A percentile compares a stretch with the other conserved stretches of the same genome.
These are phyloP conservation scores for Dipus sagitta DNA, from an alignment of 2,797 vertebrate species.

Conservation along the genomic window DNA sequence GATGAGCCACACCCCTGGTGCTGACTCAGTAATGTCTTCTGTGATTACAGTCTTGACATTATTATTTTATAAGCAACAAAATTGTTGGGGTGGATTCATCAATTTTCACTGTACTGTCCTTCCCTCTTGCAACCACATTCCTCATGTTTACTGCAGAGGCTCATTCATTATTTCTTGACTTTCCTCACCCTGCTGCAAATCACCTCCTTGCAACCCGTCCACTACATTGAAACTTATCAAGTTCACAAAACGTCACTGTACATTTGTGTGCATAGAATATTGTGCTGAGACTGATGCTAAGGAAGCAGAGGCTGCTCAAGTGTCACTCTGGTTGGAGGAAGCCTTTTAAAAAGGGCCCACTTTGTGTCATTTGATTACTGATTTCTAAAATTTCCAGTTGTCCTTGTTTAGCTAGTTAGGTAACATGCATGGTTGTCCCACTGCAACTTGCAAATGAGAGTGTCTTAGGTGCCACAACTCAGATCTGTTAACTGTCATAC, in stretches of 20 bases:
- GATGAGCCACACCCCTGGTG: slow-evolving; percentile 61
- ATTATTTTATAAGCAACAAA: slow-evolving; percentile 58
- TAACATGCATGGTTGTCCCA: slow-evolving; percentile 25
- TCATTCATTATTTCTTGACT: slow-evolving; percentile 21
- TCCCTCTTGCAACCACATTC: neutral
- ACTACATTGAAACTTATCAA: neutral
- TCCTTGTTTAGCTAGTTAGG: slow-evolving; percentile 68
- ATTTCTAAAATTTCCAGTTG: slow-evolving; percentile 68
- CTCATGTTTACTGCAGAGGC: neutral
- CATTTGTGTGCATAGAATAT: neutral
- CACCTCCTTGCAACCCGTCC: neutral
- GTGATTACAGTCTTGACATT: slow-evolving; percentile 47
- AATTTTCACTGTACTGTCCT: slow-evolving; percentile 47
- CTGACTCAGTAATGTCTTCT: slow-evolving; percentile 75
- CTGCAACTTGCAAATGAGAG: neutral
- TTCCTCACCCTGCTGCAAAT: neutral
- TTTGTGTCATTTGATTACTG: slow-evolving; percentile 68
- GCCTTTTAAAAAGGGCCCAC: slow-evolving; percentile 38
- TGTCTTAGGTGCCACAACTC: slow-evolving; percentile 14
- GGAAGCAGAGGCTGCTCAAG: neutral
- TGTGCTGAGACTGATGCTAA: neutral
- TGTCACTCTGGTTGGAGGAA: neutral
- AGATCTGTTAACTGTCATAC: neutral
- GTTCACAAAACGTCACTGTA: neutral
- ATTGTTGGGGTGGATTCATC: neutral